Base-by-base conservation (phyloP, 2,113 vertebrate species). In the Microcebus griseorufus region DNA sequence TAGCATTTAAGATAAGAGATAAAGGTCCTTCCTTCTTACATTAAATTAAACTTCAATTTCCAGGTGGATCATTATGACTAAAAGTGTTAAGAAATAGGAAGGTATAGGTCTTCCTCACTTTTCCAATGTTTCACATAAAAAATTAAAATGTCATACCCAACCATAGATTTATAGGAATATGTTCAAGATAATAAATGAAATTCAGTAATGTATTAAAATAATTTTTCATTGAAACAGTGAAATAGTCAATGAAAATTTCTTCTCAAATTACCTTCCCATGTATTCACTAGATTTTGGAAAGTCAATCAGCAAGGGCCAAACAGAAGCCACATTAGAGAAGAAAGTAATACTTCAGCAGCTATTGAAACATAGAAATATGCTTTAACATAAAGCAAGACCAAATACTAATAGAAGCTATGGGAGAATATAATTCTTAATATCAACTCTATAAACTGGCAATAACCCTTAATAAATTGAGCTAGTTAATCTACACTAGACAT, bases 201-300 rank as follows among this genome's bases (percentile, higher is more conserved):
- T 45, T 92, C 51, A 87, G 16, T 62, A 88, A 88, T 39, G 45
- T 69, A 53, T 37, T 94, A 86, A 89, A 88, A 95, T 89, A 67
- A 53, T 39, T 87, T 84, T 93, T 92, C 58, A 67, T 39, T 32
- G 37, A 58, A 60, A 87, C 3, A 72, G 37, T 73, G 32, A 79
- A 76, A 72, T 10, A 65, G 18, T 79, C 25, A 86, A 95, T 17
- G 86, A 92, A 88, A 89, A 55, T 16, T 67, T 2, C 32, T 65
- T 78, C 42, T 23, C 12, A 81, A 82, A 48, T 12, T 55, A 45
- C 39, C 0, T 70, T 87, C 20, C 53, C 3, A 70, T 86, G 55
- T 34, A 48, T 51, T 81, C 29, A 65, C 13, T 60, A 29, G 2
- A 23, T 2, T 85, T 42, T 58, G 4, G 8, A 37, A 93, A 76